These are phyloP conservation scores for Cetoscarus ocellatus DNA, from an alignment of 2,797 vertebrate species.

Conservation along the genomic window DNA sequence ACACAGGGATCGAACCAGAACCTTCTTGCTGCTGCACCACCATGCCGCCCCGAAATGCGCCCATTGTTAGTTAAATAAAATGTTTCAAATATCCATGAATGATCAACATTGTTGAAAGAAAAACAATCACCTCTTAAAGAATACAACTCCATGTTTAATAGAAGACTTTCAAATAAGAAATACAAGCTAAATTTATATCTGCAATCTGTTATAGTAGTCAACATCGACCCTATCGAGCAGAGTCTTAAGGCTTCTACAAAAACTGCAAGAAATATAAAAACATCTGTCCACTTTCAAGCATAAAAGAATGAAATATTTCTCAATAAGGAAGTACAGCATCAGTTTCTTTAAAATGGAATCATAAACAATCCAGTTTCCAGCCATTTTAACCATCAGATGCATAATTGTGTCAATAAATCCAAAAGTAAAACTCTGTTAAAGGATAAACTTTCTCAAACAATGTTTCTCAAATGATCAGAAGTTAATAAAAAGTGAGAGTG, in stretches of 20 bases:
- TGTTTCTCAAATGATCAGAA: constrained; percentile 1
- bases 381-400: constrained; percentile 18
- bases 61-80: too few species aligned
- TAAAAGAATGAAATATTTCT: constrained; percentile 1
- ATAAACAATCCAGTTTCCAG: constrained; percentile 29
- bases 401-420: constrained; percentile 30
- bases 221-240: constrained; percentile 47
- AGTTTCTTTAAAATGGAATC: constrained; percentile 20
- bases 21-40: too few species aligned
- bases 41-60: too few species aligned
- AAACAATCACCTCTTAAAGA: constrained; percentile 38
- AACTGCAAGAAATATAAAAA: constrained; percentile 68
- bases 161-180: constrained; percentile 74
- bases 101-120: constrained; percentile 5
- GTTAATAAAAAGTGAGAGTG: constrained; percentile 6
- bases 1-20: too few species aligned
- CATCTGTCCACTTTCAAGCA: constrained; percentile 52
- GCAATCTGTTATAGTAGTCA: constrained; percentile 67
- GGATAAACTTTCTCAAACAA: constrained; percentile 10
- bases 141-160: constrained; percentile 75
- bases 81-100: too few species aligned
- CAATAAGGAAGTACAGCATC: constrained; percentile 10
- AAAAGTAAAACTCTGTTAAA: constrained; percentile 6
- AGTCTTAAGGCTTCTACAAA: constrained; percentile 58
- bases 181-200: constrained; percentile 65